Percentiles rank a stretch among this genome's conserved stretches.
Conservation (phyloP, 2,113 vertebrate species). For the Podarcis muralis region DNA sequence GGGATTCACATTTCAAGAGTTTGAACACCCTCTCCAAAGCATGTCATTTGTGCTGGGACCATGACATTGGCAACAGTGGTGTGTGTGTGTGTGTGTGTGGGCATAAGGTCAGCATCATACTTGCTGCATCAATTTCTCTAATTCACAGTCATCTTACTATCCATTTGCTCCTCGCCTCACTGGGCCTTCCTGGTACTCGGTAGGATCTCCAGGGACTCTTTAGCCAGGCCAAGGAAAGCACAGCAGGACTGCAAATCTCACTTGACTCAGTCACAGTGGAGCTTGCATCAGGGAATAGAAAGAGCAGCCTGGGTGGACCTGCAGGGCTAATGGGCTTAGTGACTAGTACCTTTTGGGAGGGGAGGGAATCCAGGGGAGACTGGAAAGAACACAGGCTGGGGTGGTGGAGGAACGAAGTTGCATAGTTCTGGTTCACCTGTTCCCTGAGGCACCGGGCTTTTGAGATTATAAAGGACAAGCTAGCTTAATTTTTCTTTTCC, state of each 20-base stretch:
- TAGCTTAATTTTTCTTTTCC: slow-evolving; percentile 33
- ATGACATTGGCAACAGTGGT: too few relatives aligned
- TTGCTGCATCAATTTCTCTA: neutral
- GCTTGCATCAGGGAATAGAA: neutral
- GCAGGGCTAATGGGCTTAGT: neutral
- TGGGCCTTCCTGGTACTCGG: neutral
- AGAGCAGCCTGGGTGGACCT: neutral
- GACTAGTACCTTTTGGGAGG: neutral
- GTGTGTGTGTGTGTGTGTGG: too few relatives aligned
- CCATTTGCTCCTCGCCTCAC: neutral
- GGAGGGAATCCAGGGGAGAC: neutral
- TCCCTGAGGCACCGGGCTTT: slow-evolving; percentile 34
- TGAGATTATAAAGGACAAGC: slow-evolving; percentile 29
- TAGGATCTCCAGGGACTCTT: neutral
- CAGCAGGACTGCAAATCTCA: neutral
- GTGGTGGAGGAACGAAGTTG: slow-evolving; percentile 4
- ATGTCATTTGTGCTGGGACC: neutral
- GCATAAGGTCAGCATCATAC: neutral
- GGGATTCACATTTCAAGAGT: too few relatives aligned
- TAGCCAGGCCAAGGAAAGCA: slow-evolving; percentile 2
- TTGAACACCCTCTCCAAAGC: neutral
- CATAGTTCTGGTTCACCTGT: slow-evolving; percentile 52
- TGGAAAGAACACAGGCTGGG: neutral
- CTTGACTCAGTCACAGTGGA: neutral
- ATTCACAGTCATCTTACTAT: neutral